Evolutionary conservation across 2,113 vertebrate genomes (phyloP), one percentile per base, ranked within the genome.

Genomic region (Cepphus grylle): DNA sequence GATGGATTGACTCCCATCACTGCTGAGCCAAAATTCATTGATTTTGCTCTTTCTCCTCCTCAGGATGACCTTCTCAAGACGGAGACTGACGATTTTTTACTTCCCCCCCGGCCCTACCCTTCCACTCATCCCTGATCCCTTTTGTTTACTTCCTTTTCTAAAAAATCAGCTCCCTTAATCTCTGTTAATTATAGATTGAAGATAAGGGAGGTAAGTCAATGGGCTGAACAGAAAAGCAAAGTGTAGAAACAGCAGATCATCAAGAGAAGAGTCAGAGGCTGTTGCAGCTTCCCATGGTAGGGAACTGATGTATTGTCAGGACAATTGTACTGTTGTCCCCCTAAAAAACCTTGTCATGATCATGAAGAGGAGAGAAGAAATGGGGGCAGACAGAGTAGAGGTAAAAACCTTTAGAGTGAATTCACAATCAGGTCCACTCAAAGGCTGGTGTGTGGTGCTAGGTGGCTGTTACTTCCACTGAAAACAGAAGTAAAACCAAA

Each of bases 1-100:
- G 98, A 97, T 82, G 96, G 95, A 98, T 95, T 94, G 97, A 96
- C 94, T 97, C 55, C 34, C 14, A 38, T 93, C 96, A 84, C 73
- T 11, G 1, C 63, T 91, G 67, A 95, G 86, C 86, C 94, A 90
- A 91, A 94, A 55, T 19, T 79, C 90, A 97, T 95, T 78, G 97
- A 97, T 96, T 96, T 92, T 81, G 29, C 42, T 86, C 76, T 69
- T 96, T 63, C 63, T 18, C 52, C 55, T 89, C 32, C 29, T 93
- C 52, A 2, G 34, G 4, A 81, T 88, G 92, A 98, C 97, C 97
- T 98, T 97, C 94, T 96, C 21, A 58, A 92, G 40, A 69, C 29
- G 30, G 40, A 92, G 34, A 70, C 36, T 66, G 45, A 34, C 4
- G 6, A 52, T 40, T 71, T 50, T 85, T 47, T 55, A 20, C 5